Conservation (phyloP, 2,113 vertebrate genomes). For the Chaetura pelagica region DNA sequence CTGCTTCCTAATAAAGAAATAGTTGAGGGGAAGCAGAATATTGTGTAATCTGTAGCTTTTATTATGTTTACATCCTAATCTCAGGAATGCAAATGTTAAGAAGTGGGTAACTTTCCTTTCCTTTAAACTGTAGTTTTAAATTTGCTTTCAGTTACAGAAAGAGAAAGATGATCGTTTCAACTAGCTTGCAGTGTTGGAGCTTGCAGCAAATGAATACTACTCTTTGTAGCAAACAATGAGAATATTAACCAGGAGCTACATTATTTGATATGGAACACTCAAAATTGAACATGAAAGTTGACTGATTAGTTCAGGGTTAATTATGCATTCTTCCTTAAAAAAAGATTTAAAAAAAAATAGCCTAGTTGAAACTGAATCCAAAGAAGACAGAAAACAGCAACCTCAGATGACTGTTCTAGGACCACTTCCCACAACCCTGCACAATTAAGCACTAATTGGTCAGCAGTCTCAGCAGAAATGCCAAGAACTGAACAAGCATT, state of each 20-base stretch:
- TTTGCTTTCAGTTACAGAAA: background rate
- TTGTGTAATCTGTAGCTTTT: background rate
- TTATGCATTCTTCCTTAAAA: background rate
- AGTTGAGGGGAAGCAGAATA: fast-evolving
- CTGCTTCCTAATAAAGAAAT: background rate
- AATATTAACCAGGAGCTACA: background rate
- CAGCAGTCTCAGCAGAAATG: background rate
- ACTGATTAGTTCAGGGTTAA: background rate
- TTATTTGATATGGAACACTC: background rate
- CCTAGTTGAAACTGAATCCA: background rate
- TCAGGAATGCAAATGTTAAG: background rate
- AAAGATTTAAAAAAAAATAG: background rate
- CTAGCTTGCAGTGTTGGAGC: background rate
- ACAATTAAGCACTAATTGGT: conserved; percentile 64
- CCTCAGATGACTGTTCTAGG: conserved; percentile 63
- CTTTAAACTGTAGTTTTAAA: background rate
- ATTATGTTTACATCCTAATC: background rate
- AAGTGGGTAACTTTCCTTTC: background rate
- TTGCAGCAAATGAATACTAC: background rate
- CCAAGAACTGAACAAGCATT: background rate
- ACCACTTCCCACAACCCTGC: conserved; percentile 23
- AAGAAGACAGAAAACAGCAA: background rate
- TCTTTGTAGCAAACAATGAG: background rate
- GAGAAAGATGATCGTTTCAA: background rate
- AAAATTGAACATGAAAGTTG: background rate